These are phyloP conservation scores for Megaceryle maxima DNA, from an alignment of 2,113 vertebrate genomes.

Conservation along the genomic window DNA sequence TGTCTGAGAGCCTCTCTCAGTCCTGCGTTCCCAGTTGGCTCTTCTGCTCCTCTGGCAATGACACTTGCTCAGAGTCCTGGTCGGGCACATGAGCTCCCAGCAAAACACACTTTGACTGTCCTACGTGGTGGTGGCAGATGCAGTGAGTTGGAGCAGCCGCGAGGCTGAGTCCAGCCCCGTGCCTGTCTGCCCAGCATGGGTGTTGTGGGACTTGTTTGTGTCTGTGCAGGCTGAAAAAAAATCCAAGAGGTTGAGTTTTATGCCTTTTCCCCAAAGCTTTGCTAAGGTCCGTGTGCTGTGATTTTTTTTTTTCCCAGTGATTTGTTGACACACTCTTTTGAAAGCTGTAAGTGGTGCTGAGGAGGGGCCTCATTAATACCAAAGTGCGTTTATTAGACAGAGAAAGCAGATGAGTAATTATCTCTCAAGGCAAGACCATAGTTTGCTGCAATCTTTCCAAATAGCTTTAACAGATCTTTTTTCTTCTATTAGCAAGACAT, in stretches of 20 bases:
- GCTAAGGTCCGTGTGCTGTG: background rate
- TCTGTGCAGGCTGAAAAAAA: background rate
- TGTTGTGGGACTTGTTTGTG: background rate
- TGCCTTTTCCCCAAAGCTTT: background rate
- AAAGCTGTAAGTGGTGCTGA: background rate
- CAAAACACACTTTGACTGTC: background rate
- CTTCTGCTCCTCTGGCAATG: background rate
- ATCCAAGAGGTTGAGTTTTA: background rate
- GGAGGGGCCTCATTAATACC: background rate
- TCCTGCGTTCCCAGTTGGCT: background rate
- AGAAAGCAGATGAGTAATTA: background rate
- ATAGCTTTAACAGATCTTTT: background rate
- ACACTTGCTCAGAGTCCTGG: background rate
- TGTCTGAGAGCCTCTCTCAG: accelerated
- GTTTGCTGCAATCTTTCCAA: background rate
- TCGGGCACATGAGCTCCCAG: background rate
- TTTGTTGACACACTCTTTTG: background rate
- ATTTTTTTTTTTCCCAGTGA: background rate
- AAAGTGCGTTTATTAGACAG: background rate
- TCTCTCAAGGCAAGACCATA: background rate
- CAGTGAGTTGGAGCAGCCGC: background rate
- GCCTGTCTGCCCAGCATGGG: background rate
- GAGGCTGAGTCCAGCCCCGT: background rate
- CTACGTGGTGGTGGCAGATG: accelerated
- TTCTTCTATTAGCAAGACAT: background rate